These are phyloP conservation scores for Carpatolechia fugitivella DNA, from an alignment of 2,888 invertebrate species.

Conservation along the genomic window DNA sequence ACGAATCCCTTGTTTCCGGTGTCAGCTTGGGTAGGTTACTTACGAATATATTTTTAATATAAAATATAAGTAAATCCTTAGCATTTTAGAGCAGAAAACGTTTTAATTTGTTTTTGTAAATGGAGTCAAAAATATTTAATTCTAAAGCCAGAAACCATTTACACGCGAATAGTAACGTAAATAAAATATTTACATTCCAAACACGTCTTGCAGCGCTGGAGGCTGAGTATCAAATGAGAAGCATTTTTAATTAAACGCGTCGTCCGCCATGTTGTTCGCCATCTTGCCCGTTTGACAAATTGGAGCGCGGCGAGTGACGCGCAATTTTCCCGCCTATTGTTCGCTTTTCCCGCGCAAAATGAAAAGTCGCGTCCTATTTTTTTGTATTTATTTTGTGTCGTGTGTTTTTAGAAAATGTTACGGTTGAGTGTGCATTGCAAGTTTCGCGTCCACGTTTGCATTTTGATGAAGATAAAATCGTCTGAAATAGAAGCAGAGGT, in stretches of 20 bases:
- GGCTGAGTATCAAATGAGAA: constrained; percentile 63
- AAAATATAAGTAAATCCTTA: too few relatives aligned
- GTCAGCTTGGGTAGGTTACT: constrained; percentile 32
- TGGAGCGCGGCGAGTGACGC: constrained; percentile 77
- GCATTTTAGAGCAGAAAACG: too few relatives aligned
- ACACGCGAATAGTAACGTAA: too few relatives aligned
- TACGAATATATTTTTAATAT: background rate
- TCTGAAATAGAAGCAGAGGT: too few relatives aligned
- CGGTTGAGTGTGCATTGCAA: constrained; percentile 38
- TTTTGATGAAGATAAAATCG: constrained; percentile 26
- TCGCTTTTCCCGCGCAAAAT: constrained; percentile 75
- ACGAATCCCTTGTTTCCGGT: constrained; percentile 55
- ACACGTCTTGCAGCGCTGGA: constrained; percentile 43
- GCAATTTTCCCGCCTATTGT: constrained; percentile 79
- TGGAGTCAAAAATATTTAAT: too few relatives aligned
- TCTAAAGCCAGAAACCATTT: too few relatives aligned
- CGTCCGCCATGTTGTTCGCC: constrained; percentile 49
- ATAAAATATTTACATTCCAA: constrained; percentile 20
- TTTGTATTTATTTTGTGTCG: constrained; percentile 48
- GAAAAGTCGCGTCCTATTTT: constrained; percentile 72
- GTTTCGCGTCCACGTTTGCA: constrained; percentile 48
- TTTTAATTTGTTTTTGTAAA: too few relatives aligned
- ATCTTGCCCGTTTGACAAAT: constrained; percentile 79
- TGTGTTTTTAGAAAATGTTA: constrained; percentile 58
- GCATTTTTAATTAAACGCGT: constrained; percentile 75